phyloP scores from a whole-genome alignment of 1,140 invertebrate species.

The Neodiprion pinetum region DNA sequence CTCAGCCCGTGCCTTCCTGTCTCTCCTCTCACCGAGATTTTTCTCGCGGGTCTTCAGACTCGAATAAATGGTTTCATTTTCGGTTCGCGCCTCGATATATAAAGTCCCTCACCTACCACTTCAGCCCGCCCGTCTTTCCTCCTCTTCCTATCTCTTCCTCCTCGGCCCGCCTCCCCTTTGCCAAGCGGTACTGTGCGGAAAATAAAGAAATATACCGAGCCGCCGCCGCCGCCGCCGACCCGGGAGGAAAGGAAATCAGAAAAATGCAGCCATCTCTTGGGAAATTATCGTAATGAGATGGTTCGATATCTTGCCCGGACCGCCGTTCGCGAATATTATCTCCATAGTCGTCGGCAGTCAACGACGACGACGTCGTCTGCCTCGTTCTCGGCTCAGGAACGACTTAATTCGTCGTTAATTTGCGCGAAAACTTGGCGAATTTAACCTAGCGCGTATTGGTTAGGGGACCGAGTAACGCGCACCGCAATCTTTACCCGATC shows the following conservation, averaged over 20 bases:
- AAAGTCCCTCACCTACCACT: constrained; percentile 29
- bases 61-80: constrained; percentile 53
- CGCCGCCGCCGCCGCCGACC: not conserved
- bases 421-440: constrained; percentile 14
- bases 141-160: constrained; percentile 18
- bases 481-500: constrained; percentile 1
- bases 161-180: constrained; percentile 14
- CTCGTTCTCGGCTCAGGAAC: constrained; percentile 10
- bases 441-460: not conserved
- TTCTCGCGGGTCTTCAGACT: constrained; percentile 33
- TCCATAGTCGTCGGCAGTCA: constrained; percentile 11
- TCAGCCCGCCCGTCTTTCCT: constrained; percentile 20
- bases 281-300: constrained; percentile 55
- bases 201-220: constrained; percentile 18
- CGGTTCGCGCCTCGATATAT: constrained; percentile 39
- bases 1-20: constrained; percentile 35
- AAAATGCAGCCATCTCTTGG: constrained; percentile 52
- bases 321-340: constrained; percentile 19
- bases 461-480: constrained; percentile 8
- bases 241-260: constrained; percentile 44
- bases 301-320: constrained; percentile 40
- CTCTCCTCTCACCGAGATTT: not conserved
- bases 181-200: not conserved
- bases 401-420: constrained; percentile 13
- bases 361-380: constrained; percentile 4